Conservation (phyloP, 2,888 invertebrate genomes). For the Heliconius ethilla region DNA sequence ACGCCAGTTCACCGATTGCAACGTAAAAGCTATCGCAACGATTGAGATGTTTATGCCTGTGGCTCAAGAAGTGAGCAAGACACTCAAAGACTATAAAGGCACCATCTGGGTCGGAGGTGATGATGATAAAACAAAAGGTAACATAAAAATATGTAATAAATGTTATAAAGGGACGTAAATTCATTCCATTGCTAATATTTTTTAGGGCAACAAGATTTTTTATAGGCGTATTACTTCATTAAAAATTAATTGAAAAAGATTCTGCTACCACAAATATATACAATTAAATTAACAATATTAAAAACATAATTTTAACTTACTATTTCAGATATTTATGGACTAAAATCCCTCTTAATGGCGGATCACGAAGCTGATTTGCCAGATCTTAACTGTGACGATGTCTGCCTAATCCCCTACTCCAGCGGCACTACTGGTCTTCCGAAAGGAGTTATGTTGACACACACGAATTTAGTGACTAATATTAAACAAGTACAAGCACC, state of each 20-base stretch:
- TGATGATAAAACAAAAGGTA: constrained; percentile 73
- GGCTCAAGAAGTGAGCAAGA: constrained; percentile 78
- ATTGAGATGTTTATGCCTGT: constrained; percentile 84
- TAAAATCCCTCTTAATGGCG: constrained; percentile 69
- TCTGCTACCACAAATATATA: no score
- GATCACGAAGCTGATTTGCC: constrained; percentile 73
- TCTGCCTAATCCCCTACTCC: constrained; percentile 83
- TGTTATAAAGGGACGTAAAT: neutral
- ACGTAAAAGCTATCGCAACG: constrained; percentile 84
- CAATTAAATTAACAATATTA: neutral
- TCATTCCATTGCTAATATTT: no score
- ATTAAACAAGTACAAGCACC: constrained; percentile 74
- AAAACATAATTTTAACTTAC: neutral
- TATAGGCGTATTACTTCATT: no score
- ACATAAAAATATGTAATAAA: neutral
- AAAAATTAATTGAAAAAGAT: no score
- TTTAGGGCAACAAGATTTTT: no score
- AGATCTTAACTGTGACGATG: constrained; percentile 71
- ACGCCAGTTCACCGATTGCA: constrained; percentile 84
- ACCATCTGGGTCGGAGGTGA: constrained; percentile 85
- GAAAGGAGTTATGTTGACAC: constrained; percentile 89
- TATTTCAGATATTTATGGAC: constrained; percentile 71
- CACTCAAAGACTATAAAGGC: constrained; percentile 81
- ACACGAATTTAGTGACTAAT: constrained; percentile 84
- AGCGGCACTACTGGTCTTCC: constrained; percentile 91